phyloP scores from a whole-genome alignment of 2,113 vertebrate species.

The Butastur rufipennis region DNA sequence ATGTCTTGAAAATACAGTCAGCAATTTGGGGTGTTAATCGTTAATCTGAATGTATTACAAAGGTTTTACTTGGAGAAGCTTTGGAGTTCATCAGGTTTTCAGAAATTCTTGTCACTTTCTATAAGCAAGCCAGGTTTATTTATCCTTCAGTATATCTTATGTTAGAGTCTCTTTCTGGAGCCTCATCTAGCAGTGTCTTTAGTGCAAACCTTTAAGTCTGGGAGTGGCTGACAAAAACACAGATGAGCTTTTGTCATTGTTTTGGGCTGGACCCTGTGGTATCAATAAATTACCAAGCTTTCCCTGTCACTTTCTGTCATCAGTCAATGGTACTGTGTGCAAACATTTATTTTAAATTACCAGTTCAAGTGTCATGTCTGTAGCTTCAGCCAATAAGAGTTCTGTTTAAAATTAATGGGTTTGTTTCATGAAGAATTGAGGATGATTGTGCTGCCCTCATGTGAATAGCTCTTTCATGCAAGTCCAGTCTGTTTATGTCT shows the following conservation, averaged over 20 bases:
- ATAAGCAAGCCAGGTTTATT: background rate
- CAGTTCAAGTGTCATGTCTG: background rate
- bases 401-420: background rate
- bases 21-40: background rate
- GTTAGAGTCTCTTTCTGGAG: background rate
- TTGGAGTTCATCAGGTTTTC: background rate
- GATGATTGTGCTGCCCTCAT: background rate
- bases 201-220: background rate
- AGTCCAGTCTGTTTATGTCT: background rate
- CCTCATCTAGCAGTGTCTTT: background rate
- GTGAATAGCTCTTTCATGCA: background rate
- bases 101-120: background rate
- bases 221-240: background rate
- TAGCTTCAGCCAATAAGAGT: background rate
- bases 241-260: background rate
- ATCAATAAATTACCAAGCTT: background rate
- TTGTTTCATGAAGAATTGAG: background rate
- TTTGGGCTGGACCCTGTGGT: background rate
- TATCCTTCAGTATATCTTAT: background rate
- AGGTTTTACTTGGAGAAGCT: background rate
- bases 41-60: background rate
- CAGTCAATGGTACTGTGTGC: background rate
- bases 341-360: background rate
- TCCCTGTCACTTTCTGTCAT: background rate
- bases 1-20: background rate